phyloP scores from a whole-genome alignment of 2,113 vertebrate species.

The Perognathus longimembris region DNA sequence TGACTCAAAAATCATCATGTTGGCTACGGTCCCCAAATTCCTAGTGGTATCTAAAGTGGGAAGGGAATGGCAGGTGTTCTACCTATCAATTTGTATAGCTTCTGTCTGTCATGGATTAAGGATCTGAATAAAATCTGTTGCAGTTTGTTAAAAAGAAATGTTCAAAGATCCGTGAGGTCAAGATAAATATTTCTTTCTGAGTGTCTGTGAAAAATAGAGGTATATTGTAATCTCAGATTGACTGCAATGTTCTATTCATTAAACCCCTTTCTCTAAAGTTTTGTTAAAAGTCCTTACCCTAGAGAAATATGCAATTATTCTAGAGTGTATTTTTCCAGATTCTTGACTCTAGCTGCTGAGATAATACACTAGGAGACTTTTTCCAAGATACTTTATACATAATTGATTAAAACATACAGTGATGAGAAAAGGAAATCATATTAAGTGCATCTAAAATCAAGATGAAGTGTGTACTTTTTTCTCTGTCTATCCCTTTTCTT shows the following conservation, averaged over 20 bases:
- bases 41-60: background rate
- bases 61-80: background rate
- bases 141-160: constrained; percentile 22
- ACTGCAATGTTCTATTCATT: background rate
- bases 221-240: background rate
- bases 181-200: background rate
- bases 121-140: background rate
- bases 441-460: background rate
- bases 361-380: background rate
- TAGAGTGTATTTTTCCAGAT: background rate
- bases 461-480: background rate
- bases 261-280: background rate
- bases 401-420: background rate
- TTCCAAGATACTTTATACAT: background rate
- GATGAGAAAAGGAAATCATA: background rate
- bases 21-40: background rate
- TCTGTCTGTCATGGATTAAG: background rate
- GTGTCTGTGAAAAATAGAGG: background rate
- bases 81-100: rapidly evolving
- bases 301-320: background rate
- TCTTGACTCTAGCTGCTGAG: background rate
- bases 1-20: background rate
- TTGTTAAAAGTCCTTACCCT: background rate
- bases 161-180: background rate
- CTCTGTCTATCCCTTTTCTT: background rate